Conservation (phyloP, 2,888 invertebrate genomes). For the Microctonus aethiopoides region DNA sequence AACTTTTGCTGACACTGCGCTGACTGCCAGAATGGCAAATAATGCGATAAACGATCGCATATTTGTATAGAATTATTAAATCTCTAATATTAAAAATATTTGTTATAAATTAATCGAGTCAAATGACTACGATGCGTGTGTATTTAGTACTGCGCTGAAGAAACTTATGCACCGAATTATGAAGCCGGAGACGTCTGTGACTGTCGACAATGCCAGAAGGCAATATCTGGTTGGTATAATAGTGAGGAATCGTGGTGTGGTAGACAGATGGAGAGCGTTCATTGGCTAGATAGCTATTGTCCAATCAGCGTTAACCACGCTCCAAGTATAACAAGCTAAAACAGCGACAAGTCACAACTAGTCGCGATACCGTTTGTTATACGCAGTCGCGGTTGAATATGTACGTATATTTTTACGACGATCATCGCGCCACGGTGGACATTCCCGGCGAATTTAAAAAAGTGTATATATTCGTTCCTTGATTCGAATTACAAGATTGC, state of each 20-base stretch:
- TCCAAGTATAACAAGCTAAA: conserved; percentile 65
- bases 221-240: conserved; percentile 53
- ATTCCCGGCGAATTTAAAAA: too few species aligned
- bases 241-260: conserved; percentile 49
- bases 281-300: conserved; percentile 69
- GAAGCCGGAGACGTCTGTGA: conserved; percentile 54
- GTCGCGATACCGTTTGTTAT: conserved; percentile 53
- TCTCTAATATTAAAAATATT: not conserved
- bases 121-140: conserved; percentile 30
- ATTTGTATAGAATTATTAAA: not conserved
- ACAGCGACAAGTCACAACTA: conserved; percentile 8
- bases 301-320: conserved; percentile 79
- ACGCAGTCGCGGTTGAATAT: conserved; percentile 44
- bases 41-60: conserved; percentile 72
- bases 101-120: not conserved
- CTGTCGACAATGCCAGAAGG: conserved; percentile 62
- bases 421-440: not conserved
- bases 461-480: too few species aligned
- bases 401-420: not conserved
- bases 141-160: conserved; percentile 33
- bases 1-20: conserved; percentile 76
- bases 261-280: conserved; percentile 77
- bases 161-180: conserved; percentile 22
- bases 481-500: too few species aligned
- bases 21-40: conserved; percentile 72